Conservation (phyloP, 2,797 vertebrate genomes). For the Synanceia verrucosa region DNA sequence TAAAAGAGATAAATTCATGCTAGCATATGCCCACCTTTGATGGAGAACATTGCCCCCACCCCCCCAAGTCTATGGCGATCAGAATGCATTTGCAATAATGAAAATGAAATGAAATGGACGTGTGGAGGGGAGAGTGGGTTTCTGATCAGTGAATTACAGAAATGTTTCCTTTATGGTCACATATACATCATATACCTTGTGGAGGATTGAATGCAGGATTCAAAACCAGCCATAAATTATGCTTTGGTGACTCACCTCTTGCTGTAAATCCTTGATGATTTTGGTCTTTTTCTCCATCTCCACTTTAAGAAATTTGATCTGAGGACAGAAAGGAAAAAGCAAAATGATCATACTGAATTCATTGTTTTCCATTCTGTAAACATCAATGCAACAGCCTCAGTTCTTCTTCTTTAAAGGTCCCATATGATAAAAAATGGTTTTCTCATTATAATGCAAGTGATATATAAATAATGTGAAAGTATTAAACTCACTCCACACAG, state of each 20-base stretch:
- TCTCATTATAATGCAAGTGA: no score
- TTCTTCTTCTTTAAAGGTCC: no score
- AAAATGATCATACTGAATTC: not conserved
- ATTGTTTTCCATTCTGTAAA: not conserved
- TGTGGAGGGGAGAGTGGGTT: not conserved
- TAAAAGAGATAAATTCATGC: slow-evolving; percentile 32
- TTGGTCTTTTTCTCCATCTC: slow-evolving; percentile 98
- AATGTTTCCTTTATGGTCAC: slow-evolving; percentile 1
- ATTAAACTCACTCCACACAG: no score
- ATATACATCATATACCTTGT: not conserved
- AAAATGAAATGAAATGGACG: slow-evolving; percentile 39
- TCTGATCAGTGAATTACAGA: slow-evolving; percentile 19
- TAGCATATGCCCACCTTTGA: slow-evolving; percentile 35
- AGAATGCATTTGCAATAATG: slow-evolving; percentile 32
- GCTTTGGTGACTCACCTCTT: slow-evolving; percentile 87
- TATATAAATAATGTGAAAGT: no score
- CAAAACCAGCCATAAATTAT: not conserved
- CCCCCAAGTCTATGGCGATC: slow-evolving; percentile 7
- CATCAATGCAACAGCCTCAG: no score
- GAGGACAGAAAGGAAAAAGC: slow-evolving; percentile 54
- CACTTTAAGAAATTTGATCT: slow-evolving; percentile 97
- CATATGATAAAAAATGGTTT: no score
- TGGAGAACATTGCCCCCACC: slow-evolving; percentile 20
- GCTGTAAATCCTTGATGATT: slow-evolving; percentile 98
- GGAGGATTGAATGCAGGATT: not conserved